Evolutionary conservation across 2,113 vertebrate species (phyloP).

Genomic region (Ursus arctos): DNA sequence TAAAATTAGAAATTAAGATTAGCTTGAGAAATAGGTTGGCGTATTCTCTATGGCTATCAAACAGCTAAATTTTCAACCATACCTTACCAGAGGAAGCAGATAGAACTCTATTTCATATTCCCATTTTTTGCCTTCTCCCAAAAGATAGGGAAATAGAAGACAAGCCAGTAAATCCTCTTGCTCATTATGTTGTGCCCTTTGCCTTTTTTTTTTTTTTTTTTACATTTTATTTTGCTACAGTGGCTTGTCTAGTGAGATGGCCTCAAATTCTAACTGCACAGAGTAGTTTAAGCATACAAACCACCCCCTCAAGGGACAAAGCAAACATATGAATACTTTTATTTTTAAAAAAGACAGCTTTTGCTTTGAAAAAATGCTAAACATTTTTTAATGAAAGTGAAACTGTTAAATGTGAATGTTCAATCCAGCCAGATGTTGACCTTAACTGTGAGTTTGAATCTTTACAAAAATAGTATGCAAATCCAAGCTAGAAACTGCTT

Average conservation of each 20-base stretch:
- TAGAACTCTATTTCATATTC: background rate
- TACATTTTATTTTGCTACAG: slow-evolving; percentile 65
- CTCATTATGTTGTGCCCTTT: slow-evolving; percentile 56
- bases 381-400: slow-evolving; percentile 41
- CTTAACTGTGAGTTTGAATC: slow-evolving; percentile 54
- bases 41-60: background rate
- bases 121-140: background rate
- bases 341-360: slow-evolving; percentile 39
- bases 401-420: slow-evolving; percentile 37
- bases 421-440: slow-evolving; percentile 66
- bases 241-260: slow-evolving; percentile 21
- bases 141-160: slow-evolving; percentile 24
- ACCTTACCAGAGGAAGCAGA: background rate
- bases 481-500: background rate
- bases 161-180: slow-evolving; percentile 36
- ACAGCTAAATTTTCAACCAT: background rate
- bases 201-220: slow-evolving; percentile 45
- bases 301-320: background rate
- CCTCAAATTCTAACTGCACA: slow-evolving; percentile 8
- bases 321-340: slow-evolving; percentile 3
- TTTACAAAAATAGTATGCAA: slow-evolving; percentile 38
- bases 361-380: slow-evolving; percentile 47
- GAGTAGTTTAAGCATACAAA: slow-evolving; percentile 34
- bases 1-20: background rate
- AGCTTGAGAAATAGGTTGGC: slow-evolving; percentile 34